Base-by-base conservation (phyloP, 2,797 vertebrate genomes). In the Phalanger gymnotis region DNA sequence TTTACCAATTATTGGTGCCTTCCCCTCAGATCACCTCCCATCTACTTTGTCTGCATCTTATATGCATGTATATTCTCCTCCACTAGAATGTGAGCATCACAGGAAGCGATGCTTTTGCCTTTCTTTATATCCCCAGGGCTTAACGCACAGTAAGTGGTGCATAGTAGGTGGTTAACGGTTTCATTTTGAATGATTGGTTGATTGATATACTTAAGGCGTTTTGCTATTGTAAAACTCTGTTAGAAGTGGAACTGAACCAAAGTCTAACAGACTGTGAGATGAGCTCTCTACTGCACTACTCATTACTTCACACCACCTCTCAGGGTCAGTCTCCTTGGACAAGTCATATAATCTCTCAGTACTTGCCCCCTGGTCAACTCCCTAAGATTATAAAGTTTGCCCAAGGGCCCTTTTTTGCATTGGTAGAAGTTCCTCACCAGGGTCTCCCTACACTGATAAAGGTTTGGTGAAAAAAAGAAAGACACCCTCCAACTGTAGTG, bases 1-100 rank as follows among this genome's bases (percentile, higher is more conserved):
- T 92, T 93, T 94, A 73, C 55, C 34, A 95, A 34, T 31, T 90
- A 58, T 7, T 47, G 34, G 90, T 95, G 81, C 91, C 92, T 51
- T 34, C 66, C 22, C n/a, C 19, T 47, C n/a, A 47, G 40, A 47
- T 81, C 47, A 40, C 5, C 40, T 81, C 19, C 40, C 66, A 40
- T 73, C 66, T 73, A 19, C 66, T 73, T 40, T 73, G 61, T 22
- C 16, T 73, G n/a, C n/a, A 73, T 73, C 34, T n/a, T 73, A 16
- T n/a, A 7, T 40, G 19, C 25, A 73, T 40, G n/a, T 40, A 7
- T 73, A 47, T 5, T 81, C 73, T 81, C 66, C 19, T 40, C 73
- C 19, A 9, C 47, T 47, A 47, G 73, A 81, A 81, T 81, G 12
- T 47, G 73, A 81, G 40, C 73, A 47, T 81, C 7, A n/a, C 61